Percentiles rank a stretch among this genome's conserved stretches.
These are phyloP conservation scores for Eupsilia transversa DNA, from an alignment of 2,888 invertebrate genomes.

Conservation along the genomic window DNA sequence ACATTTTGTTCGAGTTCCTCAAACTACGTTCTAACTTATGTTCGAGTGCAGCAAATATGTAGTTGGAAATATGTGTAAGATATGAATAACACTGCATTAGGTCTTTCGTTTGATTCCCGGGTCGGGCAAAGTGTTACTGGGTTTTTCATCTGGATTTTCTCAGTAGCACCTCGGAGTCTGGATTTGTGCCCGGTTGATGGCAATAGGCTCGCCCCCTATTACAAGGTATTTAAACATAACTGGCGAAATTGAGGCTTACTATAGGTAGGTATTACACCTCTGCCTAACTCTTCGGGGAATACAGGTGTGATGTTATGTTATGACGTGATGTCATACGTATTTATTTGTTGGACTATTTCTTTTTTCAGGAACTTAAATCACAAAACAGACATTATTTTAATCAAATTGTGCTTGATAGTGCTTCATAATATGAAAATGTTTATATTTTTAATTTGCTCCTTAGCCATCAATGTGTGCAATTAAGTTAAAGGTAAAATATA, in stretches of 20 bases:
- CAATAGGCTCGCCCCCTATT: background rate
- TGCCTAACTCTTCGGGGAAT: background rate
- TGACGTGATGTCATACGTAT: background rate
- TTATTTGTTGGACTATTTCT: background rate
- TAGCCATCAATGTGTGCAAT: background rate
- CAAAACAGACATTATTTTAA: background rate
- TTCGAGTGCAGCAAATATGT: background rate
- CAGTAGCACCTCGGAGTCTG: background rate
- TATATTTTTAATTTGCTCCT: background rate
- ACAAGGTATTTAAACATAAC: background rate
- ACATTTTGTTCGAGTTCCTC: slow-evolving; percentile 9
- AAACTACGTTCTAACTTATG: background rate
- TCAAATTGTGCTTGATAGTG: background rate
- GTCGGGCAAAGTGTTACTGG: too few relatives aligned
- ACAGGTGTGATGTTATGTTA: background rate
- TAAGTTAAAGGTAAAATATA: too few relatives aligned
- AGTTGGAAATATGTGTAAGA: background rate
- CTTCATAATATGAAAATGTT: background rate
- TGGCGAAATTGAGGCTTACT: background rate
- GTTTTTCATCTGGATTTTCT: background rate
- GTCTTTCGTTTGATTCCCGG: background rate
- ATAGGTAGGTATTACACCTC: background rate
- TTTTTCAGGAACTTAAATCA: background rate
- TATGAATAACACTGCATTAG: background rate
- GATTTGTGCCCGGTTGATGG: background rate